Evolutionary conservation across 2,888 invertebrate genomes (phyloP).

Genomic region (Acronicta alni): DNA sequence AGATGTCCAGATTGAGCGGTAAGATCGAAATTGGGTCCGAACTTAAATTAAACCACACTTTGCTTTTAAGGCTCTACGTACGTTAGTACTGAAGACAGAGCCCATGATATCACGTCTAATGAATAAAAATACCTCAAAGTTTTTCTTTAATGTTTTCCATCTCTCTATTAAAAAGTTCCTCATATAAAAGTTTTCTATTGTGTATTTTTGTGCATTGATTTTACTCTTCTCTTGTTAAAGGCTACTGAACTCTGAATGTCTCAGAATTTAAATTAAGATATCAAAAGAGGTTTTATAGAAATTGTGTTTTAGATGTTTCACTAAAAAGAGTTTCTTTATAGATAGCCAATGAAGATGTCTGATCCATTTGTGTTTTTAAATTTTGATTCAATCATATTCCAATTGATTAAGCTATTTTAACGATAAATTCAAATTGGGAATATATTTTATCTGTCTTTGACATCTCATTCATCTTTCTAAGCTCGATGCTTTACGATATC

Average conservation of each 20-base stretch:
- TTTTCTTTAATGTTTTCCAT: constrained; percentile 63
- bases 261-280: constrained; percentile 21
- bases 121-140: constrained; percentile 63
- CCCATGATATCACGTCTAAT: constrained; percentile 60
- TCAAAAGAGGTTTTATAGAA: constrained; percentile 3
- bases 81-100: constrained; percentile 20
- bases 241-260: constrained; percentile 49
- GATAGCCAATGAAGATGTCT: neutral
- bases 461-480: neutral
- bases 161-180: constrained; percentile 52
- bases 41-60: constrained; percentile 47
- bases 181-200: constrained; percentile 55
- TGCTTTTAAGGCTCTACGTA: constrained; percentile 44
- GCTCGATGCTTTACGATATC: neutral
- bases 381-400: constrained; percentile 6
- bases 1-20: constrained; percentile 37
- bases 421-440: constrained; percentile 8
- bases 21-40: constrained; percentile 35
- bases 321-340: constrained; percentile 1
- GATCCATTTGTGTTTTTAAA: neutral
- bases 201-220: constrained; percentile 57
- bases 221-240: constrained; percentile 32
- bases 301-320: constrained; percentile 10
- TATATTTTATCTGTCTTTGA: neutral
- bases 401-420: neutral